Evolutionary conservation across 2,113 vertebrate species (phyloP), one percentile per base, ranked within the genome.

Genomic region (Leiothrix lutea): DNA sequence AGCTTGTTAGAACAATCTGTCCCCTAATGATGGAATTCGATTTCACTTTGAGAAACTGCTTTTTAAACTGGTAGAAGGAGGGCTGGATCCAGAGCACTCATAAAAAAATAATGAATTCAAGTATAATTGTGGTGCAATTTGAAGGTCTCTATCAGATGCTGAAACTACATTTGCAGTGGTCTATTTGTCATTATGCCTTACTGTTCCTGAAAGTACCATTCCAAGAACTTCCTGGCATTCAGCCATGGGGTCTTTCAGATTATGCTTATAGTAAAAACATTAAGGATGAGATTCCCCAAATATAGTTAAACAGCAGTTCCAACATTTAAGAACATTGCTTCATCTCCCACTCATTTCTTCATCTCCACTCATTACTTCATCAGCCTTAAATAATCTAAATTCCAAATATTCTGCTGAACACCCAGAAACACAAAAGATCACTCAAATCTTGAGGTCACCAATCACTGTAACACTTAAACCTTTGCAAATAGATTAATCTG

Each of bases 1-100:
- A 96, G 92, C 94, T 98, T 98, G 96, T 97, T 97, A 94, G 97
- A 97, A 97, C 97, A 98, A 98, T 98, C 95, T 97, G 95, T 95
- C 79, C 96, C 90, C 91, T 98, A 97, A 96, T 97, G 97, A 97
- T 97, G 96, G 95, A 97, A 97, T 98, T 97, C 96, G 95, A 94
- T 95, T 97, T 96, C 71, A 85, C 70, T 96, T 92, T 31, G 83
- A 91, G 88, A 97, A 91, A 90, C 22, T 89, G 77, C 74, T 97
- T 96, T 98, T 94, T 94, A 96, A 97, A 90, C 88, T 36, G 28
- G 69, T 95, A 90, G 73, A 78, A 93, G 67, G 57, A 91, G 87
- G 79, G 90, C 88, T 51, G 42, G 66, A 90, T 94, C 95, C 85
- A 95, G 84, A 94, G 80, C 78, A 72, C 35, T 87, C 70, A 81